Base-by-base conservation (phyloP, 1,140 invertebrate genomes). In the Zaprionus nigranus region DNA sequence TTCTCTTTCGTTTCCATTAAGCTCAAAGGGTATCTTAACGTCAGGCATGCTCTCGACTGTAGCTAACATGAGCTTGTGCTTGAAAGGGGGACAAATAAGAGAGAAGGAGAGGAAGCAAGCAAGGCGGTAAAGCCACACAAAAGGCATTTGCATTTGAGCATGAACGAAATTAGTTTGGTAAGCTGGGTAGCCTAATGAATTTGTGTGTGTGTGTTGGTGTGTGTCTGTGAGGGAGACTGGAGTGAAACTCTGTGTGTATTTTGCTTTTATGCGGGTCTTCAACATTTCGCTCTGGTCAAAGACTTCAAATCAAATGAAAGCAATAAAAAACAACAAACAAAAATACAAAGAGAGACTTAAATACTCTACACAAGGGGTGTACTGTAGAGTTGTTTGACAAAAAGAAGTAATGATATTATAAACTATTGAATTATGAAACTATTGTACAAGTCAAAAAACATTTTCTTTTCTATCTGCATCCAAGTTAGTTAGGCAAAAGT, bases 111-210 rank as follows among this genome's bases (percentile, higher is more conserved):
- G n/a, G n/a, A 17, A 46, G 40, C n/a, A 46, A 46, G 40, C 40
- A 49, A 46, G 61, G 43, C 75, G 28, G 72, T 70, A 83, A 88
- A 63, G 40, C 84, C 84, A 76, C 84, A 88, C 54, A 57, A 83
- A 87, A 79, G 65, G 56, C 74, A 83, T 87, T 81, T 75, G 71
- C 64, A 83, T 81, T 76, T 65, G 71, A 60, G 65, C 75, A 59
- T 49, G 46, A 76, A 60, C 70, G 46, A 79, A 84, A 88, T 88
- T 76, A 81, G 85, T 79, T 88, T 84, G 62, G 58, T 83, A 75
- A 68, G 81, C 80, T 73, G 54, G 59, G 43, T 57, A 72, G 26
- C 43, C 28, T 49, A 72, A 72, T 77, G 75, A 73, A 77, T 73
- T 40, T 62, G 26, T 61, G 13, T 63, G 61, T 77, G 61, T 53